phyloP scores from a whole-genome alignment of 2,888 invertebrate species.

The Syrista parreyssii region DNA sequence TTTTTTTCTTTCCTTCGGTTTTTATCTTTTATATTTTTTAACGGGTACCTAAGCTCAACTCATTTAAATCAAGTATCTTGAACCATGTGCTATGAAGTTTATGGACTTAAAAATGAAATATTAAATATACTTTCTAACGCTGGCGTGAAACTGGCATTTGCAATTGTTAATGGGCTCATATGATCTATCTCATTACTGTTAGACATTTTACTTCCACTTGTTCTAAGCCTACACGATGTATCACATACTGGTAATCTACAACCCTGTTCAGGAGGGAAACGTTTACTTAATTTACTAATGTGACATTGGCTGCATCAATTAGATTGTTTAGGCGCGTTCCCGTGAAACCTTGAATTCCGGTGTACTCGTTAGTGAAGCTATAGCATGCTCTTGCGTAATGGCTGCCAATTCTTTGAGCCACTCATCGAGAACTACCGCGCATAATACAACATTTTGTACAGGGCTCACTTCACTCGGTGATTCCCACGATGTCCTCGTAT shows the following conservation, averaged over 20 bases:
- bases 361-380: constrained; percentile 69
- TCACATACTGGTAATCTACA: constrained; percentile 35
- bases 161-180: background rate
- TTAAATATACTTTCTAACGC: background rate
- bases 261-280: constrained; percentile 30
- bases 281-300: constrained; percentile 12
- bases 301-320: constrained; percentile 17
- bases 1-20: background rate
- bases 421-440: constrained; percentile 92
- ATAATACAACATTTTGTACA: constrained; percentile 76
- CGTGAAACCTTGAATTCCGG: constrained; percentile 38
- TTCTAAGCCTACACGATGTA: constrained; percentile 24
- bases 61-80: background rate
- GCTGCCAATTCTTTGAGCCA: constrained; percentile 96
- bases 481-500: constrained; percentile 54
- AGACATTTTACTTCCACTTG: background rate
- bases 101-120: background rate
- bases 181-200: background rate
- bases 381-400: constrained; percentile 92
- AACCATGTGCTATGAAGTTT: background rate
- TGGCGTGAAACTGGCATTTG: background rate
- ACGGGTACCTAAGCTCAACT: background rate
- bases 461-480: constrained; percentile 57
- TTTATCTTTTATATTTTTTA: background rate
- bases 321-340: constrained; percentile 7